Percentiles rank a stretch among this genome's conserved stretches.
Evolutionary conservation across 1,140 invertebrate species (phyloP).

Genomic region (Cepaea nemoralis): DNA sequence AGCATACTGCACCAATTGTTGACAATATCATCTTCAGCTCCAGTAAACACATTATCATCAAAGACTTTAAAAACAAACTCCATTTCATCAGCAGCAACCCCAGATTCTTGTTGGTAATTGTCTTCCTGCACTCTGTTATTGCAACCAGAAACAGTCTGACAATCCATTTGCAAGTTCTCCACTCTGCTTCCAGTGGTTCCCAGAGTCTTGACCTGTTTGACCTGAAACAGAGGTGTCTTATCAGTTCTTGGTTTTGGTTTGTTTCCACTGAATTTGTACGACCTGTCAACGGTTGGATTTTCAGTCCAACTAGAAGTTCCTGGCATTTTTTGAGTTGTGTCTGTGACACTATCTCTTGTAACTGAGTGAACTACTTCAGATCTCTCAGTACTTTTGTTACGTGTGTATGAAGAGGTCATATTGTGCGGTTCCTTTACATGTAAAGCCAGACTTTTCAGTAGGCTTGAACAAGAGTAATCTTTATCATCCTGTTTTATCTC

Average conservation of each 20-base stretch:
- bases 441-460: conserved; percentile 20
- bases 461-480: conserved; percentile 9
- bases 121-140: neutral
- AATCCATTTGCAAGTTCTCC: neutral
- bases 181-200: neutral
- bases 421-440: neutral
- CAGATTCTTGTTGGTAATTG: neutral
- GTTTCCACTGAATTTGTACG: conserved; percentile 2
- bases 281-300: neutral
- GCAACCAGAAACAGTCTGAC: neutral
- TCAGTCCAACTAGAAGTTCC: neutral
- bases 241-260: neutral
- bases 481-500: conserved; percentile 7
- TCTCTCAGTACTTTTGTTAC: neutral
- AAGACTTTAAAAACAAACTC: conserved; percentile 17
- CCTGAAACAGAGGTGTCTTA: neutral
- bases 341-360: neutral
- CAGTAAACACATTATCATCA: neutral
- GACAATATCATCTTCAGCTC: conserved; percentile 28
- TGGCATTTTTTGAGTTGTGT: neutral
- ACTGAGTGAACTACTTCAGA: neutral
- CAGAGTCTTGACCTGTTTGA: neutral
- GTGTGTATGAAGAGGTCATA: neutral
- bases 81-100: conserved; percentile 1
- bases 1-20: conserved; percentile 3